Conservation (phyloP, 2,797 vertebrate species). For the Remorina albescens region DNA sequence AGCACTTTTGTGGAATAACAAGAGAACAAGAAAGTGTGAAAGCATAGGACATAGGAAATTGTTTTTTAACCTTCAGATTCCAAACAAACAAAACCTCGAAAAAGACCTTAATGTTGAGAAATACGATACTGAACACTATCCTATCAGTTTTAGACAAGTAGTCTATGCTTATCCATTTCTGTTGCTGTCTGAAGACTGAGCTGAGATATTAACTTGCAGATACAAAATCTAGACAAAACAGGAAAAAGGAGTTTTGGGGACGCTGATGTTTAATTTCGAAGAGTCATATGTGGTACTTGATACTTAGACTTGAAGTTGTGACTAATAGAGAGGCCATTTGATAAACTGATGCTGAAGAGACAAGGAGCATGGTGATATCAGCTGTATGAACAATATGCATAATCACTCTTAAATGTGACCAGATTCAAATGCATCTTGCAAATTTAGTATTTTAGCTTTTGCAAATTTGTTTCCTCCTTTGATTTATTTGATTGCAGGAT, state of each 20-base stretch:
- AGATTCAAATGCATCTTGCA: no score
- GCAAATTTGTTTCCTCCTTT: no score
- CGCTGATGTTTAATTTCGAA: neutral
- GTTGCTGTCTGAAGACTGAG: neutral
- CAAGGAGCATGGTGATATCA: constrained; percentile 16
- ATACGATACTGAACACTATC: neutral
- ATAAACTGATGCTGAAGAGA: neutral
- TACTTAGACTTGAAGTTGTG: neutral
- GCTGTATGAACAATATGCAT: no score
- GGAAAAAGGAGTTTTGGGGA: neutral
- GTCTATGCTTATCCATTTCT: constrained; percentile 3
- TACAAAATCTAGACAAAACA: constrained; percentile 27
- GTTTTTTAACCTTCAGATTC: neutral
- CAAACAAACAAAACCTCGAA: no score
- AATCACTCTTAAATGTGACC: no score
- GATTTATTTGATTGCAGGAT: no score
- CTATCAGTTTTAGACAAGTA: neutral
- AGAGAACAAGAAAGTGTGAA: no score
- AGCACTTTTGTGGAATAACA: no score
- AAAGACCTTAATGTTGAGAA: neutral
- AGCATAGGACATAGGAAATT: neutral
- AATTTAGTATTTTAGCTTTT: no score
- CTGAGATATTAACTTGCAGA: constrained; percentile 15
- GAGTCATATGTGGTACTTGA: constrained; percentile 8
- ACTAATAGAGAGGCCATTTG: neutral